Conservation (phyloP, 2,113 vertebrate species). For the Misgurnus mizolepis region DNA sequence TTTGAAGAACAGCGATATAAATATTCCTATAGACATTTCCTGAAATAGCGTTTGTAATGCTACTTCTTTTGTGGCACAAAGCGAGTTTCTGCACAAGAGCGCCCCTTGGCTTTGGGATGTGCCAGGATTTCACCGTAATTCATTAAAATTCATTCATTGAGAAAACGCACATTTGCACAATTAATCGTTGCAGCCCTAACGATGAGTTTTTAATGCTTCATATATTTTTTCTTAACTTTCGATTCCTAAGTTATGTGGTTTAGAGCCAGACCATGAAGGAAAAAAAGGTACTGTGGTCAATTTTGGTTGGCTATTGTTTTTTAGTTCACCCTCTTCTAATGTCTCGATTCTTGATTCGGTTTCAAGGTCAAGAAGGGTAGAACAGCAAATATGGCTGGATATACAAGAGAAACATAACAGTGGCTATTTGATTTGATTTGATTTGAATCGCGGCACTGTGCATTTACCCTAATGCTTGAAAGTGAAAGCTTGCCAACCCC, state of each 20-base stretch:
- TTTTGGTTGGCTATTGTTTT: slow-evolving; percentile 65
- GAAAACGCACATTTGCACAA: no score
- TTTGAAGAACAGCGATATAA: no score
- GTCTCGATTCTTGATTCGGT: background rate
- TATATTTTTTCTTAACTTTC: background rate
- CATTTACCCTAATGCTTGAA: slow-evolving; percentile 37
- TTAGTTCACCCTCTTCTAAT: slow-evolving; percentile 2
- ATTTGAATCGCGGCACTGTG: background rate
- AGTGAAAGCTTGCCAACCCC: slow-evolving; percentile 14
- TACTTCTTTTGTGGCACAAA: no score
- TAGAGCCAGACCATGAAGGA: slow-evolving; percentile 49
- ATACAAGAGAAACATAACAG: slow-evolving; percentile 12
- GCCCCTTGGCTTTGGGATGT: no score
- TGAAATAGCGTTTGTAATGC: no score
- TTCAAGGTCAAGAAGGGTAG: slow-evolving; percentile 41
- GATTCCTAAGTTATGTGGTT: slow-evolving; percentile 40
- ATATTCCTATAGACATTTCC: no score
- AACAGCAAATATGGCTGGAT: slow-evolving; percentile 25
- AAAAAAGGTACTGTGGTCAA: slow-evolving; percentile 54
- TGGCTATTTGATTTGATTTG: slow-evolving; percentile 22
- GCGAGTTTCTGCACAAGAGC: no score
- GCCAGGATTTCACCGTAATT: no score
- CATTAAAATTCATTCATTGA: no score
- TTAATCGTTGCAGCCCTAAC: no score
- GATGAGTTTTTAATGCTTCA: background rate